Evolutionary conservation across 23 tunicate genomes (phyloP).

Genomic region (Botrylloides violaceus): DNA sequence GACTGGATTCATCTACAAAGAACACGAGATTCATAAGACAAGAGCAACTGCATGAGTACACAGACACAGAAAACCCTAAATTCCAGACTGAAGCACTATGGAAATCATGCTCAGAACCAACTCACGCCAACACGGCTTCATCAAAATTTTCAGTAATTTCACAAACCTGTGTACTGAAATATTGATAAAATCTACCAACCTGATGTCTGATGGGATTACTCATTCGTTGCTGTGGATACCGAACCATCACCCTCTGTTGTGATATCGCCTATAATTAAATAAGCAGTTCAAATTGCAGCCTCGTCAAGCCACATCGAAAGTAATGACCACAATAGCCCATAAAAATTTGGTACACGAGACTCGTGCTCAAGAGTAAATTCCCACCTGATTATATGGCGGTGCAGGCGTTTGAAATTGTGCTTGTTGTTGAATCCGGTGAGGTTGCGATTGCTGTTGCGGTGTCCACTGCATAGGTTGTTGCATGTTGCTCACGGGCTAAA

Average conservation of each 20-base stretch:
- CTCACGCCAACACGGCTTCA: no score
- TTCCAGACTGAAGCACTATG: neutral
- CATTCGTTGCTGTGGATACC: slow-evolving; percentile 17
- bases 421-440: slow-evolving; percentile 35
- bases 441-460: slow-evolving; percentile 33
- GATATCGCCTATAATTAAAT: slow-evolving; percentile 28
- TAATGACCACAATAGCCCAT: no score
- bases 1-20: slow-evolving; percentile 36
- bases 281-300: no score
- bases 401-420: slow-evolving; percentile 38
- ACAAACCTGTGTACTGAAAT: no score
- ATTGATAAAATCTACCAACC: no score
- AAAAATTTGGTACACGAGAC: neutral
- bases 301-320: no score
- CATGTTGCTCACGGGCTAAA: neutral
- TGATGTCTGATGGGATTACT: slow-evolving; percentile 25
- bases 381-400: slow-evolving; percentile 46
- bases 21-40: no score
- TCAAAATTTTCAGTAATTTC: no score
- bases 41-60: no score
- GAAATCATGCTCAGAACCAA: neutral
- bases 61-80: no score
- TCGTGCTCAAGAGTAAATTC: neutral
- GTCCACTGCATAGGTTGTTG: slow-evolving; percentile 23
- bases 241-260: slow-evolving; percentile 29